Evolutionary conservation across 2,888 invertebrate species (phyloP).

Genomic region (Megalurothrips usitatus): DNA sequence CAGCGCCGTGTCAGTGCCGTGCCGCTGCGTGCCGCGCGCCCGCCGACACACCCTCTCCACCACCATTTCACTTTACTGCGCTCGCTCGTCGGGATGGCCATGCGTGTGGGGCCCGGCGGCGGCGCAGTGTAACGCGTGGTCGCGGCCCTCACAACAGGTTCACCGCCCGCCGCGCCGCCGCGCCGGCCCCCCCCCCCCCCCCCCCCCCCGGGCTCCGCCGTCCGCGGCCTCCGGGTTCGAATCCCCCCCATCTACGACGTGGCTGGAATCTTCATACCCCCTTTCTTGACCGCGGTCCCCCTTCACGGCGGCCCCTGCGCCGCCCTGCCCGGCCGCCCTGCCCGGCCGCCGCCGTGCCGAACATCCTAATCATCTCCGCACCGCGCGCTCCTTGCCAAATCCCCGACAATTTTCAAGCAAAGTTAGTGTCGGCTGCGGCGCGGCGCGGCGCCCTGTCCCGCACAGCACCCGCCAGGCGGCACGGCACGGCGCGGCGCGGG

Average conservation of each 20-base stretch:
- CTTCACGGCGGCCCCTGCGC: too few species aligned
- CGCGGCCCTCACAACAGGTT: not conserved
- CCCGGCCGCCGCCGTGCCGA: not conserved
- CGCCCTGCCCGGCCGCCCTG: not conserved
- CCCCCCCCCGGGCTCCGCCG: too few species aligned
- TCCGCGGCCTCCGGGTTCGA: not conserved
- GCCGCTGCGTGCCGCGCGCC: not conserved
- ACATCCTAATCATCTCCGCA: not conserved
- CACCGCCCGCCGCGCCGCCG: too few species aligned
- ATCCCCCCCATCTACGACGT: not conserved
- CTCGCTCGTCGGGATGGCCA: not conserved
- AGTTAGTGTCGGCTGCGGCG: too few species aligned
- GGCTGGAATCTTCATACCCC: not conserved
- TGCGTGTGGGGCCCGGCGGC: not conserved
- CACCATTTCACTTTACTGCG: not conserved
- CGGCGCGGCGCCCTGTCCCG: too few species aligned
- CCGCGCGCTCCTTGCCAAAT: not conserved
- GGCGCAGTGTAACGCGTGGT: not conserved
- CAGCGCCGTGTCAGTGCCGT: too few species aligned
- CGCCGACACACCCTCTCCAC: not conserved
- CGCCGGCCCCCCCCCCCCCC: too few species aligned
- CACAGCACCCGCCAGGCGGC: too few species aligned
- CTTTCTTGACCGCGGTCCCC: too few species aligned
- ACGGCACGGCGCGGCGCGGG: too few species aligned
- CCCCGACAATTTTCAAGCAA: too few species aligned